Evolutionary conservation across 30 jellyfish, hydroid and myxozoan species (phyloP), one percentile per base, ranked within the genome.

Genomic region (Aurelia sp.): DNA sequence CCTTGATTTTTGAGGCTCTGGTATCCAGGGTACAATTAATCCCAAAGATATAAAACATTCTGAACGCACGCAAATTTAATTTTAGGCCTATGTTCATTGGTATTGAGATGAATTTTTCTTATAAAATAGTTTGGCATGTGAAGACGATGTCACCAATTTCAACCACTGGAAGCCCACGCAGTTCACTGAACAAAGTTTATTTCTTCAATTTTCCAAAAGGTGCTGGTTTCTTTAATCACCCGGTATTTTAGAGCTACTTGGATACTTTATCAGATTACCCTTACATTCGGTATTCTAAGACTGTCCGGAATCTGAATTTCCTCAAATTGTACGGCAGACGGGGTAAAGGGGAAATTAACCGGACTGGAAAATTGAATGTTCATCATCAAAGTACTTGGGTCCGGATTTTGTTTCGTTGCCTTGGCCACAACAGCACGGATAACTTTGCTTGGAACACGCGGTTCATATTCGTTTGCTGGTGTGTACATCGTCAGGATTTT

Each of bases 381-480:
- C 82, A 76, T 72, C 99, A 94, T 94, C 59, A 94, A 75, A 22
- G 51, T 62, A 27, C 84, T 73, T 77, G 93, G 84, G 69, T 94
- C 99, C 59, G 97, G 78, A 22, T 24, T 69, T 47, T 76, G 84
- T 81, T 89, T 94, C 59, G 88, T 55, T 33, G 91, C 89, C 61
- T 89, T 89, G 61, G 92, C 86, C 12, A 89, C 95, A 63, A 94
- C 99, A 4, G 99, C 97, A 12, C 88, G 88, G 22, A 94, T 89
- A 12, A 94, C 94, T 38, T 82, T 94, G 70, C 84, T 65, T 16
- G 99, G 99, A 3, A 94, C 97, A 63, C 99, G 96, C 11, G 99
- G 99, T 52, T 94, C 99, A 65, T 83, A 94, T 61, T 94, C 99
- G 82, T 90, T 94, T 48, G 97, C 97, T 33, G 99, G 97, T 20